Percentiles rank a stretch among this genome's conserved stretches.
These are phyloP conservation scores for Hypocryptadius cinnamomeus DNA, from an alignment of 2,113 vertebrate genomes.

Conservation along the genomic window DNA sequence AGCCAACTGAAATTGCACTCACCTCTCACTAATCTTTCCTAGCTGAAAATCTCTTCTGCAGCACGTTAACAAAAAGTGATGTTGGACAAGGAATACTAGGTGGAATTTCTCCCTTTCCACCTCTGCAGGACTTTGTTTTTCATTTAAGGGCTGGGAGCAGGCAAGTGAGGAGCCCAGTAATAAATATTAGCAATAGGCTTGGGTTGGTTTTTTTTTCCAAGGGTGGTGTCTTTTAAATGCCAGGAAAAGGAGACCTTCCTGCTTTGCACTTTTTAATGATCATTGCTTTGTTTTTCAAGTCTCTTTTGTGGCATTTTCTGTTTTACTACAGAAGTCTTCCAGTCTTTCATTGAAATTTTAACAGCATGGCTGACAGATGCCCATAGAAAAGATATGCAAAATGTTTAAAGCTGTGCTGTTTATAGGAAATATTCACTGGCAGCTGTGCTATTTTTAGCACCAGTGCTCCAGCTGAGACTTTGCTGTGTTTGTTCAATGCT, in stretches of 20 bases:
- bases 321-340: not conserved
- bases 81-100: not conserved
- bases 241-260: conserved; percentile 73
- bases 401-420: not conserved
- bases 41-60: not conserved
- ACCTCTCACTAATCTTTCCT: not conserved
- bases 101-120: not conserved
- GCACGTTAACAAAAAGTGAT: not conserved
- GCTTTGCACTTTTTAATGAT: conserved; percentile 49
- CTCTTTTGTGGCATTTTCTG: not conserved
- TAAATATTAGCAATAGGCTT: not conserved
- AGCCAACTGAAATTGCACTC: not conserved
- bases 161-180: not conserved
- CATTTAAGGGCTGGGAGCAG: not conserved
- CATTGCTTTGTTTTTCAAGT: conserved; percentile 7
- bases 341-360: not conserved
- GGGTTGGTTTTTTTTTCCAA: not conserved
- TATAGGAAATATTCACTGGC: not conserved
- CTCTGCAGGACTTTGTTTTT: not conserved
- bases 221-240: conserved; percentile 62
- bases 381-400: not conserved
- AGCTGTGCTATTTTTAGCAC: conserved; percentile 58
- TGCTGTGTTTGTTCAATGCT: conserved; percentile 62
- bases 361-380: not conserved
- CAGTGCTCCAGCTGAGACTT: conserved; percentile 28